Evolutionary conservation across 2,888 invertebrate species (phyloP).

Genomic region (Agonopterix arenella): DNA sequence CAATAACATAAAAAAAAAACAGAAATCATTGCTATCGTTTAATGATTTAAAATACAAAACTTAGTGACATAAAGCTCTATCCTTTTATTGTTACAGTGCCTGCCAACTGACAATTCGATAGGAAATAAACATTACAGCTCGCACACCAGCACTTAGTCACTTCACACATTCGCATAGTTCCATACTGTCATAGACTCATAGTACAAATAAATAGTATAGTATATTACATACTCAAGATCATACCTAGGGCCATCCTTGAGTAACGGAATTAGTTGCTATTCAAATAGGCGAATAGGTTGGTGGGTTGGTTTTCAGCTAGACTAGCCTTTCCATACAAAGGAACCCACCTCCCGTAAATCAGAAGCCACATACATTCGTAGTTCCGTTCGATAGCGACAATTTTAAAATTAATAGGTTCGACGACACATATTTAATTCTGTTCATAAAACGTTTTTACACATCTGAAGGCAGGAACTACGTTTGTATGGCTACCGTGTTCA

Average conservation of each 20-base stretch:
- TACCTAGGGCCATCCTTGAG: slow-evolving; percentile 61
- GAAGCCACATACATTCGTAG: too few species aligned
- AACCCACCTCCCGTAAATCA: too few species aligned
- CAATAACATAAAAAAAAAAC: slow-evolving; percentile 33
- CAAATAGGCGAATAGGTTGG: slow-evolving; percentile 25
- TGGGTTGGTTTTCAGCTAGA: too few species aligned
- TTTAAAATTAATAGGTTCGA: too few species aligned
- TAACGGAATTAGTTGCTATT: slow-evolving; percentile 46
- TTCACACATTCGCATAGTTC: slow-evolving; percentile 41
- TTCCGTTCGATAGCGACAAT: too few species aligned
- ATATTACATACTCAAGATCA: slow-evolving; percentile 56
- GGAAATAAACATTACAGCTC: slow-evolving; percentile 71
- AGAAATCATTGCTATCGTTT: slow-evolving; percentile 71
- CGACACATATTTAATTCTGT: too few species aligned
- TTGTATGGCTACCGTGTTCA: background rate
- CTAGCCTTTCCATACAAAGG: too few species aligned
- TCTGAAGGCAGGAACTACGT: too few species aligned
- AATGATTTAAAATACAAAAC: slow-evolving; percentile 78
- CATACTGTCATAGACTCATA: slow-evolving; percentile 42
- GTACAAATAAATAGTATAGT: slow-evolving; percentile 65
- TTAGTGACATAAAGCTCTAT: slow-evolving; percentile 78
- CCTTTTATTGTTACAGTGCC: slow-evolving; percentile 77
- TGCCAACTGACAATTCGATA: slow-evolving; percentile 76
- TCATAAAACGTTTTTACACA: too few species aligned
- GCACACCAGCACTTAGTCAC: slow-evolving; percentile 42